phyloP scores from a whole-genome alignment of 1,140 invertebrate species.

The Battus philenor region DNA sequence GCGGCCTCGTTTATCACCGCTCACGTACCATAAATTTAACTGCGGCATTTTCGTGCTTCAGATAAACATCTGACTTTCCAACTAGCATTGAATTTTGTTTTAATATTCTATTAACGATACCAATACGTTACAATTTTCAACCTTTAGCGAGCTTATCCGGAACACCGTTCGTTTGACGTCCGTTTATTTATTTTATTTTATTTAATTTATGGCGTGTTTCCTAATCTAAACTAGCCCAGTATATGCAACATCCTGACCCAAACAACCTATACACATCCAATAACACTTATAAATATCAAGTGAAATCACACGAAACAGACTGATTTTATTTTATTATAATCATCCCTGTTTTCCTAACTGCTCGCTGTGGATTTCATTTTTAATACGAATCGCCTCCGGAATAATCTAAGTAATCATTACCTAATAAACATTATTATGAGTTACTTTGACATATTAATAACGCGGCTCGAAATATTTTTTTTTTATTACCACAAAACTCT shows the following conservation, averaged over 20 bases:
- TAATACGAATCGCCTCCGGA: conserved; percentile 62
- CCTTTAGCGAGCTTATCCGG: conserved; percentile 59
- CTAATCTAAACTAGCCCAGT: conserved; percentile 58
- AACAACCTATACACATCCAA: conserved; percentile 66
- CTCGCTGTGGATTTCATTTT: conserved; percentile 66
- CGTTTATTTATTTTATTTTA: conserved; percentile 35
- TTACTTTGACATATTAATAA: conserved; percentile 75
- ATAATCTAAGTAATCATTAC: conserved; percentile 68
- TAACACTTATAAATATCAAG: conserved; percentile 69
- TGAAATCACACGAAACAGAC: conserved; percentile 66
- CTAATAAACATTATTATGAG: conserved; percentile 68
- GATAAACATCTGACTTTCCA: conserved; percentile 1
- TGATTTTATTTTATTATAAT: conserved; percentile 61
- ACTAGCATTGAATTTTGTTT: conserved; percentile 18
- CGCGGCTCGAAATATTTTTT: conserved; percentile 73
- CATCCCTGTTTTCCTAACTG: conserved; percentile 74
- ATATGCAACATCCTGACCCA: conserved; percentile 45
- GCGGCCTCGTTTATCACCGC: conserved; percentile 21
- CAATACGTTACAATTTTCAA: conserved; percentile 50
- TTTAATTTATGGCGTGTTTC: conserved; percentile 40
- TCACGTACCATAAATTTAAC: conserved; percentile 5
- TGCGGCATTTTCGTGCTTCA: conserved; percentile 1
- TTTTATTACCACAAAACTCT: conserved; percentile 63
- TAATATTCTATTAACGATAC: conserved; percentile 21
- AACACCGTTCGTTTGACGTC: conserved; percentile 31